Evolutionary conservation across 2,888 invertebrate genomes (phyloP).

Genomic region (Luperina testacea): DNA sequence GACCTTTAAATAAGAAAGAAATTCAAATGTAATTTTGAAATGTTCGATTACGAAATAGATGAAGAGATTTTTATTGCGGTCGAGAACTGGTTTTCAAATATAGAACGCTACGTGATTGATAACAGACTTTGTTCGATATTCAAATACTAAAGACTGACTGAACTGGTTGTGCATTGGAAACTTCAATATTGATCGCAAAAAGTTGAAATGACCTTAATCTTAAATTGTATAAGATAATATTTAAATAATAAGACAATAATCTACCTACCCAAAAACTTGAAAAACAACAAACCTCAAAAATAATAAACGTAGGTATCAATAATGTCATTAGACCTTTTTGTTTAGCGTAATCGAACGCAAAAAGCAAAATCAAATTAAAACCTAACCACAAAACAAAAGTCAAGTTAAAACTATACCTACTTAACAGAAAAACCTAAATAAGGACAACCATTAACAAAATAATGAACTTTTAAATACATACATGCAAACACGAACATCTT

Average conservation of each 20-base stretch:
- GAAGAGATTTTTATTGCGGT: conserved; percentile 47
- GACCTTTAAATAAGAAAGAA: background rate
- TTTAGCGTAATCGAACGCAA: background rate
- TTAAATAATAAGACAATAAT: too few relatives aligned
- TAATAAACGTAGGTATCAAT: background rate
- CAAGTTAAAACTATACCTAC: background rate
- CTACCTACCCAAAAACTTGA: background rate
- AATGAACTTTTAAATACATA: background rate
- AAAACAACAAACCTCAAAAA: background rate
- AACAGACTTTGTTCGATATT: conserved; percentile 32
- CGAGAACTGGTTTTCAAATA: conserved; percentile 37
- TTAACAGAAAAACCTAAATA: background rate
- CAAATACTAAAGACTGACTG: conserved; percentile 18
- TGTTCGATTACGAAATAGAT: conserved; percentile 44
- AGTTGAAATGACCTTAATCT: background rate
- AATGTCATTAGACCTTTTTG: background rate
- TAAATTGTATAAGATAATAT: background rate
- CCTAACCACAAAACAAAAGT: background rate
- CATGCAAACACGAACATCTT: background rate
- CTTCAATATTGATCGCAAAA: background rate
- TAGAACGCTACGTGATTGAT: conserved; percentile 37
- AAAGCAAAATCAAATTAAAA: background rate
- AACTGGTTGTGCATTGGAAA: background rate
- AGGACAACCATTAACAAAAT: background rate
- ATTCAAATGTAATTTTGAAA: conserved; percentile 21